Conservation (phyloP, 1,140 invertebrate genomes). For the Kradibia gibbosae region DNA sequence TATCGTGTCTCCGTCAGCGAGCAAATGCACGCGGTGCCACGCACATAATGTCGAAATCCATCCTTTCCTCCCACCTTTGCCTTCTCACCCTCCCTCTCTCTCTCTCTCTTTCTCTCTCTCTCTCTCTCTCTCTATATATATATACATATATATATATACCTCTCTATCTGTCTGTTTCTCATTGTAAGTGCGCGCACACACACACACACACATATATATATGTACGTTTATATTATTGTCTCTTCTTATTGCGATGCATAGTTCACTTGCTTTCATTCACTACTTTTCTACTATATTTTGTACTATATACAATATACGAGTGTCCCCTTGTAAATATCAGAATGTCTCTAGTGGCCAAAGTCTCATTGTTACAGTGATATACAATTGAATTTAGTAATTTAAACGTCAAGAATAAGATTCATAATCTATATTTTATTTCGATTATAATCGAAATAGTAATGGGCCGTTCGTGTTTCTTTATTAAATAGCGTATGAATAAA, state of each 20-base stretch:
- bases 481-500: no score
- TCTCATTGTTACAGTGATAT: neutral
- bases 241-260: neutral
- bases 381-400: neutral
- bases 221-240: no score
- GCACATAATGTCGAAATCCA: neutral
- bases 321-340: neutral
- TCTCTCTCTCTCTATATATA: neutral
- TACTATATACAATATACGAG: neutral
- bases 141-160: neutral
- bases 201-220: no score
- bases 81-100: neutral
- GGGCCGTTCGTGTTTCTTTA: no score
- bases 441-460: no score
- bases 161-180: no score
- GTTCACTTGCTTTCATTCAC: neutral
- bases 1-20: constrained; percentile 9
- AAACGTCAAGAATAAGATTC: neutral
- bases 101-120: neutral
- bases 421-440: neutral
- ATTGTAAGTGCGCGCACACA: no score
- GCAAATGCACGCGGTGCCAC: constrained; percentile 7
- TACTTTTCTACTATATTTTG: neutral
- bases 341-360: neutral
- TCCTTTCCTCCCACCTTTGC: neutral